phyloP scores from a whole-genome alignment of 2,797 vertebrate genomes.

The Periophthalmus magnuspinnatus region DNA sequence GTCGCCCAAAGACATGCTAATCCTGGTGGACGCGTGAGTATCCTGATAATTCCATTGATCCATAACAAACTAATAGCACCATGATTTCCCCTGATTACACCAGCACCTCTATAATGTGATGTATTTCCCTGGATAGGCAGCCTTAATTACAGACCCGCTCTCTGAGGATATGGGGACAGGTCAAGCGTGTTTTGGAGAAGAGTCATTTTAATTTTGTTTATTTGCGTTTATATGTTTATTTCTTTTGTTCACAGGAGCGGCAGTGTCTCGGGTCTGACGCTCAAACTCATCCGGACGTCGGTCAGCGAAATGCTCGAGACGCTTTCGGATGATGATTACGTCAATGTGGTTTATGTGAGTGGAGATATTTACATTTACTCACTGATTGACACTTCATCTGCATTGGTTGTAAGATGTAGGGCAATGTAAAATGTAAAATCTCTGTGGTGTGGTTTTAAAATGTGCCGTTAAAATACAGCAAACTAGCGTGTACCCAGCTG shows the following conservation, averaged over 20 bases:
- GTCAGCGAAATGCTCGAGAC: slow-evolving; percentile 98
- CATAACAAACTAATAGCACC: slow-evolving; percentile 31
- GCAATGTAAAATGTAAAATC: no score
- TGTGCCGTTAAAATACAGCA: neutral
- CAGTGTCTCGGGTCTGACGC: slow-evolving; percentile 93
- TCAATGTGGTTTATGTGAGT: slow-evolving; percentile 99
- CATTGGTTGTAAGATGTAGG: no score
- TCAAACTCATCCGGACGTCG: slow-evolving; percentile 94
- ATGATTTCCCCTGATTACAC: slow-evolving; percentile 49
- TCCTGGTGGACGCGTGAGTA: slow-evolving; percentile 97
- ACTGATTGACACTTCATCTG: no score
- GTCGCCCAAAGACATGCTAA: slow-evolving; percentile 99
- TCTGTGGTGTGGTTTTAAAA: neutral
- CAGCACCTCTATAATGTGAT: slow-evolving; percentile 29
- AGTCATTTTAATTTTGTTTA: slow-evolving; percentile 6
- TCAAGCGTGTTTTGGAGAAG: slow-evolving; percentile 24
- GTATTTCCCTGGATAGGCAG: slow-evolving; percentile 36
- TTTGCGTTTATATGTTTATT: neutral
- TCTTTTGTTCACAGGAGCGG: slow-evolving; percentile 82
- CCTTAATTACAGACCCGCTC: slow-evolving; percentile 38
- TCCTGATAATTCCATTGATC: slow-evolving; percentile 45
- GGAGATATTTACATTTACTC: slow-evolving; percentile 17
- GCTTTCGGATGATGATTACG: slow-evolving; percentile 95
- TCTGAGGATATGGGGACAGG: slow-evolving; percentile 26
- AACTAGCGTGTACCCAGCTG: neutral